phyloP scores from a whole-genome alignment of 2,888 invertebrate genomes.

The Meandrusa payeni region DNA sequence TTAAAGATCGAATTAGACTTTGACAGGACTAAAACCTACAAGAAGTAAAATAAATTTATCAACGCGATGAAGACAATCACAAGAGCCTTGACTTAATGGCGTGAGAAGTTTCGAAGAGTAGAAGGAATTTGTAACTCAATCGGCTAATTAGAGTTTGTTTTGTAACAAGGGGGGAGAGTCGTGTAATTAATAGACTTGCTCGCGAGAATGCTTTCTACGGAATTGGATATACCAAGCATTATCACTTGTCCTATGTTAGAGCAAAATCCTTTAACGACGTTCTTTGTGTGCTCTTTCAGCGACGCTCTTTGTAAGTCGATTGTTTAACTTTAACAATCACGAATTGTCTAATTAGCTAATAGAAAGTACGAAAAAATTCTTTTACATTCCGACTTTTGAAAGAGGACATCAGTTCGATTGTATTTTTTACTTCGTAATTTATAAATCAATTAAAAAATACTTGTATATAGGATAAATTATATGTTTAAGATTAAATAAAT shows the following conservation, averaged over 20 bases:
- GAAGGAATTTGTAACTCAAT: slow-evolving; percentile 66
- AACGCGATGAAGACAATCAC: slow-evolving; percentile 35
- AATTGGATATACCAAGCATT: slow-evolving; percentile 25
- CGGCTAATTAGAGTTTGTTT: slow-evolving; percentile 66
- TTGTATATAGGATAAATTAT: too few relatives aligned
- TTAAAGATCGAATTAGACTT: too few relatives aligned
- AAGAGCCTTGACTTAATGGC: slow-evolving; percentile 46
- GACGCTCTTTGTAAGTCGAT: not conserved
- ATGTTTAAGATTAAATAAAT: too few relatives aligned
- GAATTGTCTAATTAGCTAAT: not conserved
- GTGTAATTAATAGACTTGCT: slow-evolving; percentile 49
- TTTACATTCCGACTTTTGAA: too few relatives aligned
- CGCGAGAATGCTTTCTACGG: slow-evolving; percentile 22
- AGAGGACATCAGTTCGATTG: too few relatives aligned
- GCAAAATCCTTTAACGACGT: slow-evolving; percentile 10
- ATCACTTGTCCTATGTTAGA: slow-evolving; percentile 15
- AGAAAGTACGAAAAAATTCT: too few relatives aligned
- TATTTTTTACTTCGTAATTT: too few relatives aligned
- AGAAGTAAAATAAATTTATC: too few relatives aligned
- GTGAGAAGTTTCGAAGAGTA: slow-evolving; percentile 31
- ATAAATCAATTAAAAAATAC: too few relatives aligned
- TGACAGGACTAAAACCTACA: too few relatives aligned
- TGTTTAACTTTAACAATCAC: not conserved
- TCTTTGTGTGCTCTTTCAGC: slow-evolving; percentile 3
- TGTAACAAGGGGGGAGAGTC: slow-evolving; percentile 45